Evolutionary conservation across 2,113 vertebrate genomes (phyloP), one percentile per base, ranked within the genome.

Genomic region (Macquaria ambigua): DNA sequence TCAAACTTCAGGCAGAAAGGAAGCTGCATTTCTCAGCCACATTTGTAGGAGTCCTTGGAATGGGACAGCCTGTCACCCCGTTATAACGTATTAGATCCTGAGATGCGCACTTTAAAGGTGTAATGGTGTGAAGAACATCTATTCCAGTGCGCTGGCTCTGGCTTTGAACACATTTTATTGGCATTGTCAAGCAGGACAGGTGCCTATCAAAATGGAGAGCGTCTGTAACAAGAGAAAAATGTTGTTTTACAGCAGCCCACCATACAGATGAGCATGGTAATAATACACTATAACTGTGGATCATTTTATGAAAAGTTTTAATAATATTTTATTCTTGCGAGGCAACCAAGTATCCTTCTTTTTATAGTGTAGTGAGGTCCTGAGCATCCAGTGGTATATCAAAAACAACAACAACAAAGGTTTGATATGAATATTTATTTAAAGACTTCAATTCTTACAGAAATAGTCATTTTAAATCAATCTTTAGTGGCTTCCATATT

Each of bases 371-470:
- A 9, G 5, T 41, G 6, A 10, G 14, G 56, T 41, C 39, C n/a
- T 46, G 39, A 69, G 25, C 39, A 50, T 7, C 3, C 9, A 20
- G 37, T 3, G 1, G 66, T 3, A 9, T 0, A 41, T 4, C 10
- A 66, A n/a, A 71, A 58, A 59, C 16, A 68, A 77, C 39, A 59
- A 58, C 34, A 39, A 39, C 7, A 70, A 16, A 23, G 23, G 39
- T 87, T 87, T 86, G 74, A 78, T 90, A 91, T 84, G 85, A 92
- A 94, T 89, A 85, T 94, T 95, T 94, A 94, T 94, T 95, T 77
- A 91, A 93, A 94, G 74, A 91, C 53, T 81, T 75, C 64, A 85
- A 70, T 81, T 86, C 58, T 88, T 93, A 93, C 92, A 95, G 88
- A 93, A 94, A 94, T 86, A 91, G 76, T 93, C 61, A 81, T 85